Conservation (phyloP, 2,113 vertebrate genomes). For the Calidris pygmaea region DNA sequence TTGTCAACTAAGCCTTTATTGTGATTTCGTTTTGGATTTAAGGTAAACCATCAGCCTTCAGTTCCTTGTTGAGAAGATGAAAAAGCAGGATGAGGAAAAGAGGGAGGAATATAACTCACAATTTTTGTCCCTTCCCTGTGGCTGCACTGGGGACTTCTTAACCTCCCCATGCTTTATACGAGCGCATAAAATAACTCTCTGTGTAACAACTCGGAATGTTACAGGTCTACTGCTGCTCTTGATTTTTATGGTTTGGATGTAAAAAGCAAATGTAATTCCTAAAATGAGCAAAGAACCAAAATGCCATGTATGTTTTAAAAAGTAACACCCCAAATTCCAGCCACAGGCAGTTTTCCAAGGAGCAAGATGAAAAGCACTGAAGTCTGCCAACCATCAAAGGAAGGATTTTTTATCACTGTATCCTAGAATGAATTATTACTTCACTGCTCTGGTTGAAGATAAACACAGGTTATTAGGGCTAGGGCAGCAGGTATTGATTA, state of each 20-base stretch:
- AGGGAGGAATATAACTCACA: not conserved
- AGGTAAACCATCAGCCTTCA: not conserved
- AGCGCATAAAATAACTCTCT: constrained; percentile 32
- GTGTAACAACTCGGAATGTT: constrained; percentile 35
- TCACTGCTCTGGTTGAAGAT: not conserved
- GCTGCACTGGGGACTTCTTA: constrained; percentile 28
- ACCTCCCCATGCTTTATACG: not conserved
- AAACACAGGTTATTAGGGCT: not conserved
- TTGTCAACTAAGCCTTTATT: not conserved
- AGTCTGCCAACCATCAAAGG: not conserved
- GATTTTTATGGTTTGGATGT: constrained; percentile 6
- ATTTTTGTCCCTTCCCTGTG: not conserved
- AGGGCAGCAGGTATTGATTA: not conserved
- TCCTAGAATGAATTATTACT: not conserved
- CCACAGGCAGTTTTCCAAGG: not conserved
- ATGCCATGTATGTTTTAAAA: not conserved
- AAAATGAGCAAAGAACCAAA: constrained; percentile 3
- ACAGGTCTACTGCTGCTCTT: constrained; percentile 17
- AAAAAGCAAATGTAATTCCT: constrained; percentile 13
- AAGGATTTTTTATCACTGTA: not conserved
- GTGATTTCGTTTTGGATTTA: not conserved
- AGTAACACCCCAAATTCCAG: not conserved
- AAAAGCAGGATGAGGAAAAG: not conserved
- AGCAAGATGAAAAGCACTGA: not conserved
- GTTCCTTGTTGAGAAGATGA: not conserved